Evolutionary conservation across 2,113 vertebrate species (phyloP).

Genomic region (Poeciliopsis occidentalis): DNA sequence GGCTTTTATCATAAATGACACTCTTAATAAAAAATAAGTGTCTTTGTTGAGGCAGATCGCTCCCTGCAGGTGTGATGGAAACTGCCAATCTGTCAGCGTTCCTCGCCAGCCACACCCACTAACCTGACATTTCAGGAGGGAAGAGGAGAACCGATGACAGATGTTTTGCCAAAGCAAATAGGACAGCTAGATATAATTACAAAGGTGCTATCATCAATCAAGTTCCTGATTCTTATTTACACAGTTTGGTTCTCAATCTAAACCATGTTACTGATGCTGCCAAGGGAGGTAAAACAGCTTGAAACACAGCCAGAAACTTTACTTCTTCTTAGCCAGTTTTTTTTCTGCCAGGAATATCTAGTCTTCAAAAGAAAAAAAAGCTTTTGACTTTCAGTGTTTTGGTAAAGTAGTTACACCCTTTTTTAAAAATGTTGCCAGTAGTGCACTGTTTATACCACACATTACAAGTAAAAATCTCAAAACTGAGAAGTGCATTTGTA

Average conservation of each 20-base stretch:
- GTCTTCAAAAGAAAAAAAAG: not conserved
- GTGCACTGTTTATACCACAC: not conserved
- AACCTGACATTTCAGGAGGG: constrained; percentile 60
- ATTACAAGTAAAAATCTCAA: too few relatives aligned
- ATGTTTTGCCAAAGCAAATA: constrained; percentile 76
- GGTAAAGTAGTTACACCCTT: too few relatives aligned
- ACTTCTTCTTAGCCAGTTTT: constrained; percentile 12
- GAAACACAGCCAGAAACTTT: constrained; percentile 19
- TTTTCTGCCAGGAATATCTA: not conserved
- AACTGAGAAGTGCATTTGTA: too few relatives aligned
- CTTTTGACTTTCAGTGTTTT: not conserved
- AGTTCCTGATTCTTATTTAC: constrained; percentile 61
- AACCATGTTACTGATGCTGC: constrained; percentile 21
- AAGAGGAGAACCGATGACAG: constrained; percentile 61
- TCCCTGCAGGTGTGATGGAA: constrained; percentile 72
- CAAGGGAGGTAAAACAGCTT: constrained; percentile 18
- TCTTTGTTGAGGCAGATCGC: constrained; percentile 36
- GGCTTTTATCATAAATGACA: too few relatives aligned
- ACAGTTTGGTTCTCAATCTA: constrained; percentile 52
- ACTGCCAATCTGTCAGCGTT: constrained; percentile 70
- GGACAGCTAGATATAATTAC: constrained; percentile 69
- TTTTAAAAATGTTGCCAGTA: too few relatives aligned
- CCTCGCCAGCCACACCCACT: constrained; percentile 61
- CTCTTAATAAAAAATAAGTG: too few relatives aligned
- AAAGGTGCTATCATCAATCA: constrained; percentile 76